Evolutionary conservation across 2,113 vertebrate genomes (phyloP).

Genomic region (Eretmochelys imbricata): DNA sequence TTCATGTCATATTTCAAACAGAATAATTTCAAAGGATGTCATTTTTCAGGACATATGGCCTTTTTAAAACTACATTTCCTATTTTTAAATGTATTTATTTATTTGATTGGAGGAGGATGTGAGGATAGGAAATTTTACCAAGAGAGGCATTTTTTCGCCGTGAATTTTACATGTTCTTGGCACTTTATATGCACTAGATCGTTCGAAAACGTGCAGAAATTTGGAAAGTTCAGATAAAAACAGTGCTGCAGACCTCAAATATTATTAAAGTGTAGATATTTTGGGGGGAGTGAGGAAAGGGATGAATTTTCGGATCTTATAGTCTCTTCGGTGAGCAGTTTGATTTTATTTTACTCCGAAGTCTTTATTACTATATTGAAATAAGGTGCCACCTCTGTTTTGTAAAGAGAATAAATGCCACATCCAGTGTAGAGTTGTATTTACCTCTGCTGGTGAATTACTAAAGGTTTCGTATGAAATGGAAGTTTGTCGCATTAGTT

Average conservation of each 20-base stretch:
- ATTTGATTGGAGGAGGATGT: not conserved
- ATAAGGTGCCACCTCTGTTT: not conserved
- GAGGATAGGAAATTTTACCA: not conserved
- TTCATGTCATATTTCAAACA: not conserved
- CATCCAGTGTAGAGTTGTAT: not conserved
- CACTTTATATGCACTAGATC: not conserved
- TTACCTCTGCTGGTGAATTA: not conserved
- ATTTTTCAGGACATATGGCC: not conserved
- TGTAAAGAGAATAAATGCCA: not conserved
- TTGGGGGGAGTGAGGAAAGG: conserved; percentile 23
- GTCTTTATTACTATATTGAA: not conserved
- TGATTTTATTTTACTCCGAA: not conserved
- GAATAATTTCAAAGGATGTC: conserved; percentile 25
- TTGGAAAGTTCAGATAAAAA: conserved; percentile 10
- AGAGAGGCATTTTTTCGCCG: not conserved
- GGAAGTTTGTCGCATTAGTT: not conserved
- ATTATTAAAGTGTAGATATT: conserved; percentile 17
- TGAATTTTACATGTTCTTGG: not conserved
- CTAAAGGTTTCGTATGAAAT: not conserved
- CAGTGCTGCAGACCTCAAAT: conserved; percentile 1
- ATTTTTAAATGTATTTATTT: not conserved
- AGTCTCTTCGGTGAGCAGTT: not conserved
- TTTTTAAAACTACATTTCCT: not conserved
- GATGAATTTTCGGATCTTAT: not conserved
- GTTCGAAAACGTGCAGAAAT: conserved; percentile 6